Conservation (phyloP, 1,140 invertebrate genomes). For the Meteorus sp. region DNA sequence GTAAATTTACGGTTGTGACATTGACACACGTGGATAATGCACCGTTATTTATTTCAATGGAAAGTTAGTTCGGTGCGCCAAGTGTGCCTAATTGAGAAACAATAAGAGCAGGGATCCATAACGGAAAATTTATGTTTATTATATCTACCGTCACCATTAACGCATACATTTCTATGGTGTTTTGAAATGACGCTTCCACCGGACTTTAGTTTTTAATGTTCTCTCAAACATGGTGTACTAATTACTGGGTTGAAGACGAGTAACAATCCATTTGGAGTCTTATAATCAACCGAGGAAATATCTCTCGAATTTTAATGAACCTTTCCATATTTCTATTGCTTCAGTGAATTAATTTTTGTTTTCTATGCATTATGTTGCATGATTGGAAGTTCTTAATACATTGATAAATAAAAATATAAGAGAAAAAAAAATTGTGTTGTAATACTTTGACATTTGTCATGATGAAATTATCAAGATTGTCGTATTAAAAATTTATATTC, state of each 20-base stretch:
- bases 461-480: too few species aligned
- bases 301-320: conserved; percentile 6
- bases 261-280: neutral
- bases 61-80: conserved; percentile 18
- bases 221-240: neutral
- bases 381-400: too few species aligned
- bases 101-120: conserved; percentile 28
- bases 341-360: too few species aligned
- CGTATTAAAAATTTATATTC: conserved; percentile 8
- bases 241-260: neutral
- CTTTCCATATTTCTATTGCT: too few species aligned
- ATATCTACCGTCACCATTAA: too few species aligned
- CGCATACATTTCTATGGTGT: neutral
- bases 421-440: too few species aligned
- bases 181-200: too few species aligned
- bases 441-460: too few species aligned
- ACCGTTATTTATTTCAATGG: too few species aligned
- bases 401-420: too few species aligned
- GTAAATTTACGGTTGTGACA: neutral
- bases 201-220: too few species aligned
- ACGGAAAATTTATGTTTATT: conserved; percentile 16
- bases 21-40: neutral
- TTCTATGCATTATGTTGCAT: too few species aligned
- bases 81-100: conserved; percentile 40
- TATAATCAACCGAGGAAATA: conserved; percentile 7